These are phyloP conservation scores for Phrynosoma platyrhinos DNA, from an alignment of 2,113 vertebrate genomes.

Conservation along the genomic window DNA sequence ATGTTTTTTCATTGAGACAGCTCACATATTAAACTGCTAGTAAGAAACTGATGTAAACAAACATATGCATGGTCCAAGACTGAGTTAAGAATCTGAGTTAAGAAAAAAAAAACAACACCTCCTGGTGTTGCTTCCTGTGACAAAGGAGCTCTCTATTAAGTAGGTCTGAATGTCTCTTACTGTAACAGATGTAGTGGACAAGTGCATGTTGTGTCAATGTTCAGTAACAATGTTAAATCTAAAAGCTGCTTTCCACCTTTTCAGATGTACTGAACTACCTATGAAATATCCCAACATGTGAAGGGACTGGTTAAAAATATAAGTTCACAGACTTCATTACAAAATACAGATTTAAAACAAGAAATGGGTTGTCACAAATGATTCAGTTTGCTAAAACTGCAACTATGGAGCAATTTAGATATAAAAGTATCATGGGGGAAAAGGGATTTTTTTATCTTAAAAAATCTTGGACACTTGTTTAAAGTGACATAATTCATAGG, in stretches of 20 bases:
- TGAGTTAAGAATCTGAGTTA: conserved; percentile 20
- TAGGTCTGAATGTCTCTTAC: conserved; percentile 15
- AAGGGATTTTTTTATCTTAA: conserved; percentile 4
- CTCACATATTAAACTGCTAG: neutral
- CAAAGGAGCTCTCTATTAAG: conserved; percentile 38
- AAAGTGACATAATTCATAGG: conserved; percentile 67
- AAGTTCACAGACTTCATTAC: conserved; percentile 53
- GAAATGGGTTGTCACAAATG: conserved; percentile 67
- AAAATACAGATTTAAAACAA: conserved; percentile 70
- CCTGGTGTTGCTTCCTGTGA: conserved; percentile 17
- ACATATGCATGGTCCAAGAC: neutral
- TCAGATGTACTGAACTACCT: conserved; percentile 54
- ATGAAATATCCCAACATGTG: conserved; percentile 37
- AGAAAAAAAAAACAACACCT: neutral
- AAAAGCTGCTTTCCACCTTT: neutral
- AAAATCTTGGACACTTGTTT: conserved; percentile 59
- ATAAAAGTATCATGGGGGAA: conserved; percentile 78
- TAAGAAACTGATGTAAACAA: neutral
- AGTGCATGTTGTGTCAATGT: conserved; percentile 16
- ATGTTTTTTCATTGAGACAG: neutral
- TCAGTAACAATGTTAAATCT: neutral
- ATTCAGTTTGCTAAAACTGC: conserved; percentile 72
- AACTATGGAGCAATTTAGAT: conserved; percentile 75
- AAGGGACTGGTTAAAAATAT: conserved; percentile 63
- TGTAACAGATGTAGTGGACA: conserved; percentile 25